These are phyloP conservation scores for Orius laevigatus DNA, from an alignment of 1,140 invertebrate species.

Conservation along the genomic window DNA sequence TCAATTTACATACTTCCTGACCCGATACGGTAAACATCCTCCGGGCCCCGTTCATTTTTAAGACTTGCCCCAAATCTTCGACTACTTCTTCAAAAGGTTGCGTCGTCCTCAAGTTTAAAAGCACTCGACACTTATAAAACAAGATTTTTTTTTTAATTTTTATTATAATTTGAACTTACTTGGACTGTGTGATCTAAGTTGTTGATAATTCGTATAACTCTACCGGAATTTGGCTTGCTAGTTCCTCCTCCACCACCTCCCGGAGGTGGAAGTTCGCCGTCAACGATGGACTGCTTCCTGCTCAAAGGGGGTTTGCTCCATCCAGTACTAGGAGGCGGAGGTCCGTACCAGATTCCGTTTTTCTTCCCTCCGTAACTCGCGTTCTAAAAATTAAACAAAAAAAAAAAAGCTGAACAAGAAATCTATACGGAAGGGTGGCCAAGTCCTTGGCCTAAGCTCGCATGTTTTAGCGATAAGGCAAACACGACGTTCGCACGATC, in stretches of 20 bases:
- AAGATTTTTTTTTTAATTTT: neutral
- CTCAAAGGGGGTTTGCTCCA: slow-evolving; percentile 38
- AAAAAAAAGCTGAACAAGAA: too few relatives aligned
- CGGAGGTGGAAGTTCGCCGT: slow-evolving; percentile 44
- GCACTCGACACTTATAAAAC: slow-evolving; percentile 55
- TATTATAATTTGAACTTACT: slow-evolving; percentile 31
- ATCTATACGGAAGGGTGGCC: too few relatives aligned
- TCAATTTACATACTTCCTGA: slow-evolving; percentile 51
- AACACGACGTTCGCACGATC: too few relatives aligned
- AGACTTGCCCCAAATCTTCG: slow-evolving; percentile 76
- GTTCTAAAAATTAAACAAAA: slow-evolving; percentile 33
- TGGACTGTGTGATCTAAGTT: slow-evolving; percentile 80
- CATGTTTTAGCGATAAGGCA: too few relatives aligned
- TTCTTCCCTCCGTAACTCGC: slow-evolving; percentile 76
- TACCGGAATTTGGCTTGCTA: slow-evolving; percentile 55
- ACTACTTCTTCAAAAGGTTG: slow-evolving; percentile 92
- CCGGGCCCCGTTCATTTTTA: slow-evolving; percentile 77
- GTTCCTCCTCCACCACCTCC: slow-evolving; percentile 26
- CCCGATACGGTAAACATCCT: slow-evolving; percentile 79
- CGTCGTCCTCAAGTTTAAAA: slow-evolving; percentile 78
- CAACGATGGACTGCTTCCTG: slow-evolving; percentile 34
- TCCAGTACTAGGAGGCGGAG: slow-evolving; percentile 35
- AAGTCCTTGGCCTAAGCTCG: too few relatives aligned
- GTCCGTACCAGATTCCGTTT: slow-evolving; percentile 65
- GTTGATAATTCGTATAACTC: slow-evolving; percentile 81